Percentiles rank a stretch among this genome's conserved stretches.
phyloP scores from a whole-genome alignment of 30 jellyfish, hydroid and myxozoan genomes.

The Clytia hemisphaerica region DNA sequence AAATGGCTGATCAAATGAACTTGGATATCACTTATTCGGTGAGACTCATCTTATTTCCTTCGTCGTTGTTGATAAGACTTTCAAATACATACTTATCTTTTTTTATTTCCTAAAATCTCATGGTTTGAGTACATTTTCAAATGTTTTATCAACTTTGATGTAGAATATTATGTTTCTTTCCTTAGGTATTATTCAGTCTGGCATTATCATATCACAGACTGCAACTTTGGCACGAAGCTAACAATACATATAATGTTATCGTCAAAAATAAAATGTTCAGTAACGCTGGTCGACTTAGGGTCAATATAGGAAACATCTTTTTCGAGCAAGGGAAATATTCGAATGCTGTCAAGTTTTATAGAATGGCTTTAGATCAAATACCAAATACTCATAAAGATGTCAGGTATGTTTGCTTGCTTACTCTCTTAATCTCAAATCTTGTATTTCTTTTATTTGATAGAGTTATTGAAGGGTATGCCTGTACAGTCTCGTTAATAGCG shows the following conservation, averaged over 20 bases:
- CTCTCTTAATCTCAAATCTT: too few species aligned
- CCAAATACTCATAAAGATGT: conserved; percentile 88
- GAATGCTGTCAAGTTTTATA: conserved; percentile 84
- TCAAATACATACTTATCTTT: too few species aligned
- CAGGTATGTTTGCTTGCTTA: too few species aligned
- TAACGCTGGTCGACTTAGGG: conserved; percentile 92
- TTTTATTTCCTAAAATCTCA: too few species aligned
- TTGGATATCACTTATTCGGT: conserved; percentile 96
- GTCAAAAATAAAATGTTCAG: conserved; percentile 97
- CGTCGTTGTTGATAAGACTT: too few species aligned
- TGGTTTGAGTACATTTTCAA: too few species aligned
- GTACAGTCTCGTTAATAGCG: too few species aligned
- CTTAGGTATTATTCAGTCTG: conserved; percentile 81
- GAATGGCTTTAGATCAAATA: conserved; percentile 93
- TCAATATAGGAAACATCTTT: conserved; percentile 82
- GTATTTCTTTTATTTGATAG: background rate
- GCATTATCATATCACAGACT: conserved; percentile 81
- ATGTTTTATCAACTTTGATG: background rate
- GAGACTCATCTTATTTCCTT: conserved; percentile 6
- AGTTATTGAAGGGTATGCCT: background rate
- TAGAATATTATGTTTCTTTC: background rate
- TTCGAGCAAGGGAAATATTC: conserved; percentile 83
- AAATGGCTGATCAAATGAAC: conserved; percentile 81
- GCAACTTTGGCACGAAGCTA: conserved; percentile 87
- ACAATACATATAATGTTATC: conserved; percentile 86